phyloP scores from a whole-genome alignment of 2,888 invertebrate genomes.

The Ethmia dodecea region DNA sequence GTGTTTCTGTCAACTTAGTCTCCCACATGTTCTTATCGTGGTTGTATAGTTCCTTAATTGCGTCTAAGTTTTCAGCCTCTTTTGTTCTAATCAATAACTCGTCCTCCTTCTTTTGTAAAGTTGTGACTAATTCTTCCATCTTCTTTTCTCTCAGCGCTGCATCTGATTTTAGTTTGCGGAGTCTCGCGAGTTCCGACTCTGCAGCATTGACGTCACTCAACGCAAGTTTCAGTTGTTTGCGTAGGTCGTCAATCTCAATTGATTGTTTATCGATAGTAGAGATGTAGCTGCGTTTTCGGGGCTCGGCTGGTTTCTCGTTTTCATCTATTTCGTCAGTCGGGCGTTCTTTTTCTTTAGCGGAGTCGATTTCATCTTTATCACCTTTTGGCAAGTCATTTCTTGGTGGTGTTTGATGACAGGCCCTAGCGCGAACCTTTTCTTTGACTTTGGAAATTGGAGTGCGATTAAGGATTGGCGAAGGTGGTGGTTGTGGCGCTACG shows the following conservation, averaged over 20 bases:
- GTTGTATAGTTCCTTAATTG: constrained; percentile 77
- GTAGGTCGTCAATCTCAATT: constrained; percentile 83
- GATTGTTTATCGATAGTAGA: constrained; percentile 80
- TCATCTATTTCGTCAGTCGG: constrained; percentile 54
- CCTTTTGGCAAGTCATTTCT: constrained; percentile 74
- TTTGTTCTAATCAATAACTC: constrained; percentile 83
- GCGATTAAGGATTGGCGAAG: constrained; percentile 79
- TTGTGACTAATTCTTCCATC: constrained; percentile 86
- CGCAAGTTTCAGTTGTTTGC: constrained; percentile 81
- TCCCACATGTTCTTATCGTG: constrained; percentile 84
- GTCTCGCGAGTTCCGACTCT: constrained; percentile 84
- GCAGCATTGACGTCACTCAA: constrained; percentile 80
- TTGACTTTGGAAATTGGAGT: constrained; percentile 76
- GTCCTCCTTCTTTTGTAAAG: constrained; percentile 87
- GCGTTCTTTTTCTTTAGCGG: constrained; percentile 67
- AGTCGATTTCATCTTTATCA: constrained; percentile 73
- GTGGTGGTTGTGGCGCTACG: constrained; percentile 65
- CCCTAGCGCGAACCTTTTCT: constrained; percentile 75
- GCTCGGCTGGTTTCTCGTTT: constrained; percentile 68
- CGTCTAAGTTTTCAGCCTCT: constrained; percentile 82
- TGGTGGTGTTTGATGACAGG: constrained; percentile 73
- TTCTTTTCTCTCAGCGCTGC: constrained; percentile 84
- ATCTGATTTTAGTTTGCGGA: constrained; percentile 84
- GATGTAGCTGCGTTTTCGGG: constrained; percentile 70
- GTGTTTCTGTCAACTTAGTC: constrained; percentile 80